Conservation (phyloP, 2,888 invertebrate genomes). For the Mythimna albipuncta region DNA sequence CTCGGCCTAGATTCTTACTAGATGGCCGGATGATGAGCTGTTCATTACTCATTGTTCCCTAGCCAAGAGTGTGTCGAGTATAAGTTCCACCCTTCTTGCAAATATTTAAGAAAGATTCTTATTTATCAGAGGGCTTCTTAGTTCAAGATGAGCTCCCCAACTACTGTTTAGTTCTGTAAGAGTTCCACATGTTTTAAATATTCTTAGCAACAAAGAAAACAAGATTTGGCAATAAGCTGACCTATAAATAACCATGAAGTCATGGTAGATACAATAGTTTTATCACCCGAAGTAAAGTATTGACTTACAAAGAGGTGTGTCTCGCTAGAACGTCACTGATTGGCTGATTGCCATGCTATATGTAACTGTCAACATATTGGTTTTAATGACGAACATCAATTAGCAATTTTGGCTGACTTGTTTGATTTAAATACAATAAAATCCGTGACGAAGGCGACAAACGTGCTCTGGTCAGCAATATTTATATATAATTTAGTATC, state of each 20-base stretch:
- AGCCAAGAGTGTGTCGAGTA: too few species aligned
- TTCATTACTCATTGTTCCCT: too few species aligned
- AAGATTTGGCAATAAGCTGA: background rate
- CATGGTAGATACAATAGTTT: background rate
- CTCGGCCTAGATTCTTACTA: too few species aligned
- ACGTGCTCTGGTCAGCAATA: conserved; percentile 16
- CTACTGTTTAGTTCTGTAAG: background rate
- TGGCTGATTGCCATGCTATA: conserved; percentile 56
- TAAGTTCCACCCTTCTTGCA: background rate
- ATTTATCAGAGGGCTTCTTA: background rate
- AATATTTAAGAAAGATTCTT: background rate
- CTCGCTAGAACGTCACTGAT: conserved; percentile 35
- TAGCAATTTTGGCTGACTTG: conserved; percentile 30
- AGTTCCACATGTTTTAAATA: conserved; percentile 1
- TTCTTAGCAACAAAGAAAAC: background rate
- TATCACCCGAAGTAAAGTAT: background rate
- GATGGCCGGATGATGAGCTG: too few species aligned
- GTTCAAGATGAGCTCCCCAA: background rate
- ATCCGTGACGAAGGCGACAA: conserved; percentile 9
- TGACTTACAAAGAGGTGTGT: conserved; percentile 35
- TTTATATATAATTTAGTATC: background rate
- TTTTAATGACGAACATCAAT: conserved; percentile 35
- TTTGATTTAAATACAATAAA: conserved; percentile 40
- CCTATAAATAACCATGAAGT: conserved; percentile 9
- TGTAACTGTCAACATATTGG: conserved; percentile 30